A percentile compares a stretch with the other conserved stretches of the same genome.
Conservation (phyloP, 2,797 vertebrate genomes). For the Hippocampus kuda region DNA sequence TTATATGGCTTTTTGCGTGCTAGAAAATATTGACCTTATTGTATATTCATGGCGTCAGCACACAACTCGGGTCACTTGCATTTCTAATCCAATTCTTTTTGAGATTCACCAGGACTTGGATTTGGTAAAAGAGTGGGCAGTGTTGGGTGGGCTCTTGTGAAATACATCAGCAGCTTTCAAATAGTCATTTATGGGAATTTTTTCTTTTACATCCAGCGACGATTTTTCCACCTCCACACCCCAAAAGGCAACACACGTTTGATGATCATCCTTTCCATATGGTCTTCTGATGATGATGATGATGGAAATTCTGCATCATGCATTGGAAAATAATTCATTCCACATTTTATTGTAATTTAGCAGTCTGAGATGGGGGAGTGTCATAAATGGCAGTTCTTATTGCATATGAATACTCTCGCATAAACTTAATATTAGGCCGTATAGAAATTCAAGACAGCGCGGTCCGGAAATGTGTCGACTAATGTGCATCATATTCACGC, state of each 20-base stretch:
- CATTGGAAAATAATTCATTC: constrained; percentile 49
- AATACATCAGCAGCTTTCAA: neutral
- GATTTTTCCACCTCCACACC: constrained; percentile 28
- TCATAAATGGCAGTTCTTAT: constrained; percentile 21
- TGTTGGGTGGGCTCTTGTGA: neutral
- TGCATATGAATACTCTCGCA: neutral
- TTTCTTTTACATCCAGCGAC: constrained; percentile 29
- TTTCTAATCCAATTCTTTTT: neutral
- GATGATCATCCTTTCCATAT: constrained; percentile 15
- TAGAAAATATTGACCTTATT: no score
- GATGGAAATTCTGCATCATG: constrained; percentile 41
- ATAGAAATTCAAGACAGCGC: neutral
- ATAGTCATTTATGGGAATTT: constrained; percentile 46
- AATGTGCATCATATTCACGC: neutral
- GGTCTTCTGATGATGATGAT: constrained; percentile 19
- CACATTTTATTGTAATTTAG: constrained; percentile 38
- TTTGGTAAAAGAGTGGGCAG: neutral
- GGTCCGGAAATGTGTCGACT: neutral
- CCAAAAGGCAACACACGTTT: constrained; percentile 18
- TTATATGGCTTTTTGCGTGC: no score
- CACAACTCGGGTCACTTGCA: neutral
- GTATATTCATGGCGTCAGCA: neutral
- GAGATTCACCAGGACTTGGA: neutral
- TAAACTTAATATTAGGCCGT: neutral
- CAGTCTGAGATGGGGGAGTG: constrained; percentile 30